Evolutionary conservation across 2,113 vertebrate genomes (phyloP).

Genomic region (pig (Sus scrofa)): DNA sequence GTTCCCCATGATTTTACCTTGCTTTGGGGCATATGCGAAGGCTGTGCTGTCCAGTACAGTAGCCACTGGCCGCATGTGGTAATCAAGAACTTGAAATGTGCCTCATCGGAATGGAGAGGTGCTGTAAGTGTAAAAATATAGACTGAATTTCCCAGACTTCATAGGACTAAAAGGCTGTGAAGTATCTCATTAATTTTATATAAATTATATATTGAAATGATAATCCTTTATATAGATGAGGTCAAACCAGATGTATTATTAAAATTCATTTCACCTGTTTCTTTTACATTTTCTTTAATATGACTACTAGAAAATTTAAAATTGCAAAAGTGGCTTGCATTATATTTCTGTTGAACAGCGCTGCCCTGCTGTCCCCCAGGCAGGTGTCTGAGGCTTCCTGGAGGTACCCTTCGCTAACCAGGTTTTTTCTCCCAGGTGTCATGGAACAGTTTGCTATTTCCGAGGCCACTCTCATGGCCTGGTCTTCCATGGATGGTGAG

Average conservation of each 20-base stretch:
- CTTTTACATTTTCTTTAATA: not conserved
- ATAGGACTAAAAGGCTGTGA: not conserved
- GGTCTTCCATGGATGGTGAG: conserved; percentile 98
- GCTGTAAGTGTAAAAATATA: not conserved
- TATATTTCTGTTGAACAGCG: not conserved
- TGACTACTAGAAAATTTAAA: not conserved
- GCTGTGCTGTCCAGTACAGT: not conserved
- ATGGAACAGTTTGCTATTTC: conserved; percentile 99
- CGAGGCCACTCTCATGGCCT: conserved; percentile 97
- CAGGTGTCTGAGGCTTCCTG: not conserved
- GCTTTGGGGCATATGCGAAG: not conserved
- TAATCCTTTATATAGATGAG: not conserved
- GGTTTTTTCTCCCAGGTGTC: conserved; percentile 89
- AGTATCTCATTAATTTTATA: not conserved
- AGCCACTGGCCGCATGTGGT: not conserved
- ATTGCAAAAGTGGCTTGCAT: not conserved
- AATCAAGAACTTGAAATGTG: not conserved
- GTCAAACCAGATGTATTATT: not conserved
- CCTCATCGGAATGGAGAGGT: not conserved
- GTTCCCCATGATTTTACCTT: not conserved
- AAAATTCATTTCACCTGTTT: not conserved
- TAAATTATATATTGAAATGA: not conserved
- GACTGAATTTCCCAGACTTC: not conserved
- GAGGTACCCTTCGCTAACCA: not conserved
- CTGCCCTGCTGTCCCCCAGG: too few species aligned